Conservation (phyloP, 2,113 vertebrate genomes). For the Stercorarius parasiticus region DNA sequence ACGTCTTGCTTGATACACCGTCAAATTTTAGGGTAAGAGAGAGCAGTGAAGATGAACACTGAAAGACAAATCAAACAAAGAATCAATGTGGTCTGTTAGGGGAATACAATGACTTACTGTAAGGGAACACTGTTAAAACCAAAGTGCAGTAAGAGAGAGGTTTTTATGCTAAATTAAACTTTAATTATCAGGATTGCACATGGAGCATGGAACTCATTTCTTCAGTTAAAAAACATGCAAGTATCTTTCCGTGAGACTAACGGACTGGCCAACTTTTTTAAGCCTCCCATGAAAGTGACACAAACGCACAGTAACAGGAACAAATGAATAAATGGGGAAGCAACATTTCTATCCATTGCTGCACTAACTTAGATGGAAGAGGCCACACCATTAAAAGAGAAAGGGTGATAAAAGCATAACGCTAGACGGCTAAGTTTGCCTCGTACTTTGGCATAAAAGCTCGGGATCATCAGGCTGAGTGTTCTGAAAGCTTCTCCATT, state of each 20-base stretch:
- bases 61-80: neutral
- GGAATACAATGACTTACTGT: neutral
- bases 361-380: neutral
- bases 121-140: neutral
- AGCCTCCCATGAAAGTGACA: neutral
- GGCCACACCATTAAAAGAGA: neutral
- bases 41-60: neutral
- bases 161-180: neutral
- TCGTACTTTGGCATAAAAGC: constrained; percentile 20
- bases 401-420: constrained; percentile 14
- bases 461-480: constrained; percentile 17
- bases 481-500: constrained; percentile 47
- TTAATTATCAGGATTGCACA: neutral
- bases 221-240: neutral
- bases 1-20: neutral
- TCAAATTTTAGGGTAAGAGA: neutral
- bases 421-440: neutral
- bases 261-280: neutral
- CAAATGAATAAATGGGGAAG: neutral
- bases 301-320: neutral
- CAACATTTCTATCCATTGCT: neutral
- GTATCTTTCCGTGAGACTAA: neutral
- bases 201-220: neutral
- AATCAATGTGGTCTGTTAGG: neutral
- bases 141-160: neutral